Conservation (phyloP, 2,888 invertebrate genomes). For the Drosophila leonis region DNA sequence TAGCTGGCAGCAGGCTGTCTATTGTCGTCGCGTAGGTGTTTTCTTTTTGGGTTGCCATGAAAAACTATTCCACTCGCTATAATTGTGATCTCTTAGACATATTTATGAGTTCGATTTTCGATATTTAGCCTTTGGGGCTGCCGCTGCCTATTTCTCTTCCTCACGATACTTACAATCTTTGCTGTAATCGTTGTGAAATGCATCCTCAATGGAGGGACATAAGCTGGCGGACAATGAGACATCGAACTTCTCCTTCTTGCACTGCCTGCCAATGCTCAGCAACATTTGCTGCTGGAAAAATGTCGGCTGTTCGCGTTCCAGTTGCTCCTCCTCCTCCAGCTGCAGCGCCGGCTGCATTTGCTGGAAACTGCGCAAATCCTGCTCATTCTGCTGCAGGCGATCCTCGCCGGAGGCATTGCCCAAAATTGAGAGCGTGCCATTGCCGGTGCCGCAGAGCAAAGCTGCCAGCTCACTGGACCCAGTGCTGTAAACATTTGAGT, state of each 20-base stretch:
- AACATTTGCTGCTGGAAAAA: conserved; percentile 64
- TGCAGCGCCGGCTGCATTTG: conserved; percentile 71
- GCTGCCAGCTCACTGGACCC: conserved; percentile 81
- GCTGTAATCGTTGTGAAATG: conserved; percentile 84
- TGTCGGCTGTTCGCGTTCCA: conserved; percentile 64
- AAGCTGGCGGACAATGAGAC: conserved; percentile 72
- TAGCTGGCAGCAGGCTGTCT: conserved; percentile 42
- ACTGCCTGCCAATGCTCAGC: conserved; percentile 80
- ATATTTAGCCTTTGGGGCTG: not conserved
- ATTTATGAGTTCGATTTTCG: conserved; percentile 12
- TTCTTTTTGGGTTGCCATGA: not conserved
- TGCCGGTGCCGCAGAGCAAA: conserved; percentile 75
- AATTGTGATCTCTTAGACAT: conserved; percentile 5
- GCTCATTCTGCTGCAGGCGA: conserved; percentile 54
- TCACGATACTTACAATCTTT: conserved; percentile 85
- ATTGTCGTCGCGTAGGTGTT: conserved; percentile 25
- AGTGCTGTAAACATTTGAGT: conserved; percentile 63
- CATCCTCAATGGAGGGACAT: conserved; percentile 84
- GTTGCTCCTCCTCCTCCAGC: conserved; percentile 66
- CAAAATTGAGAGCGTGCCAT: conserved; percentile 73
- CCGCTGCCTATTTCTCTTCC: conserved; percentile 5
- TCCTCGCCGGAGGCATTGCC: conserved; percentile 55
- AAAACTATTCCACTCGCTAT: conserved; percentile 6
- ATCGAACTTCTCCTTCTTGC: conserved; percentile 83
- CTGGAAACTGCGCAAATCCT: conserved; percentile 56